Conservation (phyloP, 2,113 vertebrate species). For the Notechis scutatus region DNA sequence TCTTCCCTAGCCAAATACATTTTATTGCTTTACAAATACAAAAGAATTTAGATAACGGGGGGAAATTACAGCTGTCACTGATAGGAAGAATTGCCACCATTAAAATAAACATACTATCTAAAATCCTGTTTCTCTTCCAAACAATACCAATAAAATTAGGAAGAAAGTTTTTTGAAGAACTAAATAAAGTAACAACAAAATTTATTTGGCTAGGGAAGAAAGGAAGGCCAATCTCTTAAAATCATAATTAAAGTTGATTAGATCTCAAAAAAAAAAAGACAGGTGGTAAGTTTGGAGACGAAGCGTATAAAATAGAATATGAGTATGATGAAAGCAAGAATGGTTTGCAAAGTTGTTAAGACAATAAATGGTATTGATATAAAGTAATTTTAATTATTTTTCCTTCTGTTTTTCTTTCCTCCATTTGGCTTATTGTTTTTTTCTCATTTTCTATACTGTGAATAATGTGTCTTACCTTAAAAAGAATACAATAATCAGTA, state of each 20-base stretch:
- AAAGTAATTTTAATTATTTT: not conserved
- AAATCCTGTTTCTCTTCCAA: too few species aligned
- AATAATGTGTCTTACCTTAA: not conserved
- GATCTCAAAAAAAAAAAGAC: not conserved
- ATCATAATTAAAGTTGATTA: not conserved
- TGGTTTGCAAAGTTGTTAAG: not conserved
- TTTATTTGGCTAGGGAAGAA: too few species aligned
- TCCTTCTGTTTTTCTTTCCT: not conserved
- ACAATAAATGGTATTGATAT: not conserved
- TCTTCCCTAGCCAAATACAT: too few species aligned
- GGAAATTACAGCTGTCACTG: too few species aligned
- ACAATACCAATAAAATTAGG: too few species aligned
- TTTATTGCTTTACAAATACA: too few species aligned
- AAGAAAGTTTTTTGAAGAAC: too few species aligned
- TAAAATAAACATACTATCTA: too few species aligned
- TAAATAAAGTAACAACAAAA: too few species aligned
- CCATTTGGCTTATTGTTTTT: not conserved
- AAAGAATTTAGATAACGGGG: too few species aligned
- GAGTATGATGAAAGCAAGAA: not conserved
- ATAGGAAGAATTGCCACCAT: too few species aligned
- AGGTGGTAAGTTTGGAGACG: not conserved
- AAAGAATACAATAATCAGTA: not conserved
- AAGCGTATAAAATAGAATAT: not conserved
- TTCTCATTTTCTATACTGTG: not conserved
- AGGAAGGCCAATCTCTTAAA: not conserved